Percentiles rank a stretch among this genome's conserved stretches.
Evolutionary conservation across 2,797 vertebrate genomes (phyloP).

Genomic region (Karalla daura): DNA sequence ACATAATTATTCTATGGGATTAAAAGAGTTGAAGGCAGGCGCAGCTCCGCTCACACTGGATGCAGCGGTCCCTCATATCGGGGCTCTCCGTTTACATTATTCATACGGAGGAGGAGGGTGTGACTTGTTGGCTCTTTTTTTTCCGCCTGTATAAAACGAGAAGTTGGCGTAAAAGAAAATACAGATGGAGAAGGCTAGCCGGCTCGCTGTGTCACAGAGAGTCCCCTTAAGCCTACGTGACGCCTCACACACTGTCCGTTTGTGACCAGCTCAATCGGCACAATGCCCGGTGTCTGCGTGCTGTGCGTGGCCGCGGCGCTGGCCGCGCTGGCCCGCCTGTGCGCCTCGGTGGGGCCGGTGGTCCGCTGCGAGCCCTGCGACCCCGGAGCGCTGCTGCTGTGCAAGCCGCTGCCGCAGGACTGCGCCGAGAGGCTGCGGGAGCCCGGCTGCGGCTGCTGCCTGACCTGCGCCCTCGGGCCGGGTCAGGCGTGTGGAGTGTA

Average conservation of each 20-base stretch:
- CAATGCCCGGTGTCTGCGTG: constrained; percentile 83
- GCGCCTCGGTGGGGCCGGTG: constrained; percentile 87
- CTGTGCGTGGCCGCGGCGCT: constrained; percentile 84
- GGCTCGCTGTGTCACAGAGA: constrained; percentile 77
- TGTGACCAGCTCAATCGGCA: constrained; percentile 79
- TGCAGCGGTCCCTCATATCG: constrained; percentile 76
- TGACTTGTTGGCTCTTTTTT: constrained; percentile 84
- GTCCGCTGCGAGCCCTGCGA: constrained; percentile 94
- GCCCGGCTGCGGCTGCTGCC: constrained; percentile 95
- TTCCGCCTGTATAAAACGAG: constrained; percentile 89
- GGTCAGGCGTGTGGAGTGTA: constrained; percentile 92
- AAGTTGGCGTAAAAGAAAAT: constrained; percentile 74
- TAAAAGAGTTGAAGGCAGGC: constrained; percentile 21
- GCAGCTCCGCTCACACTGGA: constrained; percentile 47
- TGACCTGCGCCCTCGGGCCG: constrained; percentile 89
- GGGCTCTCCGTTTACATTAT: constrained; percentile 85
- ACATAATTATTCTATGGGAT: constrained; percentile 26
- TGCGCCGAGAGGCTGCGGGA: constrained; percentile 90
- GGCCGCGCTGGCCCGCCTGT: constrained; percentile 78
- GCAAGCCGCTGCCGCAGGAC: constrained; percentile 86
- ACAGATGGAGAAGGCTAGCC: constrained; percentile 84
- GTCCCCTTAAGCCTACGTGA: constrained; percentile 75
- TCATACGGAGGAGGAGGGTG: constrained; percentile 88
- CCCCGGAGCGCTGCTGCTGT: constrained; percentile 86
- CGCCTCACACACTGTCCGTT: constrained; percentile 72